phyloP scores from a whole-genome alignment of 2,888 invertebrate genomes.

The Chromoteleia sp. region DNA sequence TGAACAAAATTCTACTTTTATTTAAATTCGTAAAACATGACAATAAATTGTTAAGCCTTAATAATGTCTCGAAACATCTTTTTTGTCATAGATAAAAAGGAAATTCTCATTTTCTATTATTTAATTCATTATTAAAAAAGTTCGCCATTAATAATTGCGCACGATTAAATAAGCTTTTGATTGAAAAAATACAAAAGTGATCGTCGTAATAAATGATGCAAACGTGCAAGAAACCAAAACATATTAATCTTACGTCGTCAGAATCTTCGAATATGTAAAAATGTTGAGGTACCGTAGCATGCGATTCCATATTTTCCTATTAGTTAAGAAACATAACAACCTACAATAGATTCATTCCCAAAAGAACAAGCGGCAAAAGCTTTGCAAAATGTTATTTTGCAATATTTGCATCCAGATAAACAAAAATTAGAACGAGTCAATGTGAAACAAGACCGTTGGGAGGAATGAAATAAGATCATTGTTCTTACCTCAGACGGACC shows the following conservation, averaged over 20 bases:
- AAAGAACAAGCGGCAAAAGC: slow-evolving; percentile 37
- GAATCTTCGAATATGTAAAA: slow-evolving; percentile 83
- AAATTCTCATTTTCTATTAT: too few species aligned
- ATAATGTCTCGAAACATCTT: too few species aligned
- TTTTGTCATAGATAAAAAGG: too few species aligned
- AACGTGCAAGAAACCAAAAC: slow-evolving; percentile 53
- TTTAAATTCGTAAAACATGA: too few species aligned
- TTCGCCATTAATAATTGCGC: too few species aligned
- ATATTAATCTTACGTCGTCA: slow-evolving; percentile 79
- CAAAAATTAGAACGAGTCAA: slow-evolving; percentile 10
- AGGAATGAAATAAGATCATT: background rate
- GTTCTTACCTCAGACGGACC: slow-evolving; percentile 92
- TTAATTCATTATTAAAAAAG: too few species aligned
- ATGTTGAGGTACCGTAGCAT: slow-evolving; percentile 82
- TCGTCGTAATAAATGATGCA: slow-evolving; percentile 7
- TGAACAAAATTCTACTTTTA: too few species aligned
- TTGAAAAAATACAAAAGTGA: background rate
- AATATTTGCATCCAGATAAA: slow-evolving; percentile 25
- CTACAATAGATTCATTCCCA: slow-evolving; percentile 58
- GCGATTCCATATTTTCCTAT: slow-evolving; percentile 82
- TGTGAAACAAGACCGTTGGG: slow-evolving; percentile 2
- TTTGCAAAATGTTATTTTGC: slow-evolving; percentile 36
- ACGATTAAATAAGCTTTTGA: background rate
- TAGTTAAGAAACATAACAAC: slow-evolving; percentile 74
- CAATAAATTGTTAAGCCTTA: too few species aligned